Base-by-base conservation (phyloP, 1,140 invertebrate genomes). In the Phymastichus coffea region DNA sequence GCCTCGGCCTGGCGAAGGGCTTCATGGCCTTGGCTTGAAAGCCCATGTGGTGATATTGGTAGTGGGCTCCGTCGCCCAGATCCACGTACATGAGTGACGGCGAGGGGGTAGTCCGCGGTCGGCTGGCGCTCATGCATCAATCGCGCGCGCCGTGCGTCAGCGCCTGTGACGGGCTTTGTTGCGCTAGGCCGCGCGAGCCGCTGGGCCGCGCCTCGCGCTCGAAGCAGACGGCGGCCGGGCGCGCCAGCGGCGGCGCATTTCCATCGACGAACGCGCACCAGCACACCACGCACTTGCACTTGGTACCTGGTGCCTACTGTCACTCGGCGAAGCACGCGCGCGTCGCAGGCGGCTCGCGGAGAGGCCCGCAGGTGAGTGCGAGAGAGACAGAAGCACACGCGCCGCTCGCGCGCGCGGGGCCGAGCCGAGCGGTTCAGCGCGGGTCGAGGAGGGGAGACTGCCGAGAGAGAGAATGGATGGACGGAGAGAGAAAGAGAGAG, bases 21-120 rank as follows among this genome's bases (percentile, higher is more conserved):
- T 82, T 82, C 77, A 82, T 80, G 68, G 80, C 77, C 78, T 81
- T 82, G 75, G 81, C 80, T 79, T 80, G 80, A 80, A 82, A 81
- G 71, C 79, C 79, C 78, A 69, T 72, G 67, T 79, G 72, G 66
- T n/a, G 69, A 63, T 35, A 40, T 70, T 67, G 71, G 67, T 76
- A 71, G 66, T 57, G 40, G 70, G 64, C 6, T 12, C 12, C 6
- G 63, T 74, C 74, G 57, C 68, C 57, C 72, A 67, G 73, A 65
- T 80, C 77, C 66, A 79, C 77, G 69, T 76, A 79, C 78, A 80
- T 79, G 70, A 69, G 74, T 73, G 68, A n/a, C 60, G 48, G 67
- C 53, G n/a, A n/a, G n/a, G n/a, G n/a, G n/a, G n/a, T n/a, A n/a
- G 64, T 63, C 65, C 28, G 55, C 30, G 63, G n/a, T n/a, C n/a